phyloP scores from a whole-genome alignment of 2,797 vertebrate genomes.

The Geranospiza caerulescens region DNA sequence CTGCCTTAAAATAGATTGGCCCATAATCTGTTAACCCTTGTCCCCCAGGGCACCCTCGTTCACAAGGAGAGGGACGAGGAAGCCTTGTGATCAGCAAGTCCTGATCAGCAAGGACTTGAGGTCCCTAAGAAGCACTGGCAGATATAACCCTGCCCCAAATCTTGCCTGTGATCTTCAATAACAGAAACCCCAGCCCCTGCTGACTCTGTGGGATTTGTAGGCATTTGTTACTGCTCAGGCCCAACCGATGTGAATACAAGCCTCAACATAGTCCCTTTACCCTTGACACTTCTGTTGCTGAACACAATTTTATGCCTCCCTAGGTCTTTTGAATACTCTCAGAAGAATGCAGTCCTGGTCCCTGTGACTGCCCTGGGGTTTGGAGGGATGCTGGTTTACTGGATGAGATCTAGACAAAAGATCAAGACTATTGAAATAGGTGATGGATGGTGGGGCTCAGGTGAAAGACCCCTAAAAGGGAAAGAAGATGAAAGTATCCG shows the following conservation, averaged over 20 bases:
- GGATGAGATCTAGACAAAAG: slow-evolving; percentile 65
- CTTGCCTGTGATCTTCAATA: background rate
- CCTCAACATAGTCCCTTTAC: background rate
- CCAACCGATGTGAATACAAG: background rate
- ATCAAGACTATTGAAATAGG: slow-evolving; percentile 79
- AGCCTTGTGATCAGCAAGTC: background rate
- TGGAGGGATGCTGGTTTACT: slow-evolving; percentile 78
- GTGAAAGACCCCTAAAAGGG: slow-evolving; percentile 61
- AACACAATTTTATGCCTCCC: background rate
- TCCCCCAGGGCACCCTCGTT: background rate
- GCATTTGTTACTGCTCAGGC: background rate
- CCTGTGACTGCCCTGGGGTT: slow-evolving; percentile 66
- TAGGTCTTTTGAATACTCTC: slow-evolving; percentile 59
- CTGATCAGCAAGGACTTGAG: background rate
- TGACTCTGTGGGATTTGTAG: background rate
- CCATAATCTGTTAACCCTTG: background rate
- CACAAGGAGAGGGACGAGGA: background rate
- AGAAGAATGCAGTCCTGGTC: slow-evolving; percentile 54
- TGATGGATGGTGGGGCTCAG: slow-evolving; percentile 87
- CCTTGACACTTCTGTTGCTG: background rate
- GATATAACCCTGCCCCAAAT: background rate
- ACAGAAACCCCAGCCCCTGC: background rate
- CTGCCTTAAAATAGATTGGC: background rate
- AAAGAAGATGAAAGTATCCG: slow-evolving; percentile 73
- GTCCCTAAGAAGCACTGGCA: background rate